These are phyloP conservation scores for Hymenochirus boettgeri DNA, from an alignment of 2,113 vertebrate species.

Conservation along the genomic window DNA sequence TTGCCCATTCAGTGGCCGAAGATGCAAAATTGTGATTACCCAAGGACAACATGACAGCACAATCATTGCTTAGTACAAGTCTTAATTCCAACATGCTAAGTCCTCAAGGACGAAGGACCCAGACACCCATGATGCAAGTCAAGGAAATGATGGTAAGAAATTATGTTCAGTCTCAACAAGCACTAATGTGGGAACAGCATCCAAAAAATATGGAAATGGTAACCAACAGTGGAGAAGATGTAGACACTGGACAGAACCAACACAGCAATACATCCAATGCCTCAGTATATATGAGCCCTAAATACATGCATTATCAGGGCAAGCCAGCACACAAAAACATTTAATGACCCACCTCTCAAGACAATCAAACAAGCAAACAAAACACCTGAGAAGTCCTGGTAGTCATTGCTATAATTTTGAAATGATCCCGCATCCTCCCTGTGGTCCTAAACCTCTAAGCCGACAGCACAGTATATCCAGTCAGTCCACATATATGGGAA, in stretches of 20 bases:
- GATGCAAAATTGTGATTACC: slow-evolving; percentile 61
- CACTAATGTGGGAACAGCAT: slow-evolving; percentile 82
- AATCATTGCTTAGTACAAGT: slow-evolving; percentile 49
- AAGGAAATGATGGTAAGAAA: slow-evolving; percentile 91
- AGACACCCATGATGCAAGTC: slow-evolving; percentile 77
- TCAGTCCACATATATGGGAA: slow-evolving; percentile 56
- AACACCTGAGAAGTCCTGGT: slow-evolving; percentile 59
- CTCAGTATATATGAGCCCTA: slow-evolving; percentile 51
- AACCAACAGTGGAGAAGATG: slow-evolving; percentile 48
- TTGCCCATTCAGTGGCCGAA: slow-evolving; percentile 56
- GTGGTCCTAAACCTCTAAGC: slow-evolving; percentile 61
- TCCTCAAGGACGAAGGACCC: slow-evolving; percentile 52
- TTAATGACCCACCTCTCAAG: slow-evolving; percentile 34
- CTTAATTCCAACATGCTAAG: slow-evolving; percentile 55
- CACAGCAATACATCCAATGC: slow-evolving; percentile 59
- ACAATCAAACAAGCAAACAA: slow-evolving; percentile 48
- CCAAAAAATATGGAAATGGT: slow-evolving; percentile 47
- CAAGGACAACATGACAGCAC: slow-evolving; percentile 45
- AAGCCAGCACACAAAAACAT: slow-evolving; percentile 39
- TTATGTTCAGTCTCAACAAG: slow-evolving; percentile 92
- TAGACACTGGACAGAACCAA: slow-evolving; percentile 60
- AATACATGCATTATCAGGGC: slow-evolving; percentile 50
- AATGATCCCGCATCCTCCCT: slow-evolving; percentile 71
- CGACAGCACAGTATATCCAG: slow-evolving; percentile 65
- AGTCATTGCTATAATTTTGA: slow-evolving; percentile 67